Conservation (phyloP, 2,797 vertebrate genomes). For the Dendrocincla tyrannina region DNA sequence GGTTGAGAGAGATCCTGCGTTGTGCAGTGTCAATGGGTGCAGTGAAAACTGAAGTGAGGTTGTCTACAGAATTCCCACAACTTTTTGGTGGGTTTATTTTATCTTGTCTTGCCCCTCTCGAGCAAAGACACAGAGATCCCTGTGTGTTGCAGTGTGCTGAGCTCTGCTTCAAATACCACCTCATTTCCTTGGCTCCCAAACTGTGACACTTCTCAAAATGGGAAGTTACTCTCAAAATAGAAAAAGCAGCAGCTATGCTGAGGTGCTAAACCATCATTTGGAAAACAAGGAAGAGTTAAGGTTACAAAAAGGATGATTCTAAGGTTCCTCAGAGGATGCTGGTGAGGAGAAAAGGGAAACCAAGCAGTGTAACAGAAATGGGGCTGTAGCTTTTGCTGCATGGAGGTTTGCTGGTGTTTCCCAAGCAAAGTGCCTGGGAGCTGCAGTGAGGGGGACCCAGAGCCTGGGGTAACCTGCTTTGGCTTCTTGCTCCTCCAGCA, state of each 20-base stretch:
- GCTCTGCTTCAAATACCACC: neutral
- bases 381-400: neutral
- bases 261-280: neutral
- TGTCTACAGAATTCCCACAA: neutral
- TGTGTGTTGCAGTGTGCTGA: neutral
- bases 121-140: neutral
- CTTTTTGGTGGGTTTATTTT: neutral
- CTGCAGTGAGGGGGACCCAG: neutral
- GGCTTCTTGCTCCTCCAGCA: neutral
- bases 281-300: neutral
- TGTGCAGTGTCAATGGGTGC: neutral
- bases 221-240: neutral
- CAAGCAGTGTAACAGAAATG: neutral
- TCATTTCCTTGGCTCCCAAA: neutral
- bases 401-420: no score
- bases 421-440: no score
- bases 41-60: neutral
- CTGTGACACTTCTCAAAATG: neutral
- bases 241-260: neutral
- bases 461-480: neutral
- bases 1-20: constrained; percentile 29
- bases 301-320: neutral
- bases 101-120: neutral
- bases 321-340: neutral
- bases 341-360: neutral